Conservation (phyloP, 2,797 vertebrate genomes). For the Pseudochaenichthys georgianus region DNA sequence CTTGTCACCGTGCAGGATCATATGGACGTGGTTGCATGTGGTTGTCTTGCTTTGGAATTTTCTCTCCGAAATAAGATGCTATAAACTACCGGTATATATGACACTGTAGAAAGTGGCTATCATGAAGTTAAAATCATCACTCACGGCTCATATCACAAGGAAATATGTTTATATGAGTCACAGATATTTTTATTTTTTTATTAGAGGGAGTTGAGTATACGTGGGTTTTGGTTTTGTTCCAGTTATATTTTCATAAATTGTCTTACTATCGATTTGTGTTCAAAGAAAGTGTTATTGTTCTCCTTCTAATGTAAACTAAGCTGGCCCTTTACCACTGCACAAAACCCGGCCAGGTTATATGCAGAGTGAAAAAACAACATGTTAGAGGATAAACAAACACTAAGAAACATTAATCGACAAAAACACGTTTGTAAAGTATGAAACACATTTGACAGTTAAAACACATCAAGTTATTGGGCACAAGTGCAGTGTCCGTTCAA, state of each 20-base stretch:
- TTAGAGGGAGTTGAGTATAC: neutral
- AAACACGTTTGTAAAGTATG: neutral
- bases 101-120: no score
- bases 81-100: no score
- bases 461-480: neutral
- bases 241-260: slow-evolving; percentile 3
- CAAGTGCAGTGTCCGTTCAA: no score
- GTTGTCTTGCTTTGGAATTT: no score
- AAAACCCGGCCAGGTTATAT: slow-evolving; percentile 25
- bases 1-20: no score
- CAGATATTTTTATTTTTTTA: neutral
- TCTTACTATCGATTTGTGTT: slow-evolving; percentile 27
- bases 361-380: neutral
- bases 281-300: neutral
- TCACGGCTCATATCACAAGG: no score
- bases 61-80: no score
- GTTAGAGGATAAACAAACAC: slow-evolving; percentile 11
- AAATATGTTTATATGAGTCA: neutral
- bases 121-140: no score
- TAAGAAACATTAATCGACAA: neutral
- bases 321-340: slow-evolving; percentile 45
- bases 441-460: neutral
- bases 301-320: slow-evolving; percentile 16
- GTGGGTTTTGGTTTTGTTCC: neutral
- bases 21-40: no score